phyloP scores from a whole-genome alignment of 2,888 invertebrate genomes.

The Phorcus lineatus region DNA sequence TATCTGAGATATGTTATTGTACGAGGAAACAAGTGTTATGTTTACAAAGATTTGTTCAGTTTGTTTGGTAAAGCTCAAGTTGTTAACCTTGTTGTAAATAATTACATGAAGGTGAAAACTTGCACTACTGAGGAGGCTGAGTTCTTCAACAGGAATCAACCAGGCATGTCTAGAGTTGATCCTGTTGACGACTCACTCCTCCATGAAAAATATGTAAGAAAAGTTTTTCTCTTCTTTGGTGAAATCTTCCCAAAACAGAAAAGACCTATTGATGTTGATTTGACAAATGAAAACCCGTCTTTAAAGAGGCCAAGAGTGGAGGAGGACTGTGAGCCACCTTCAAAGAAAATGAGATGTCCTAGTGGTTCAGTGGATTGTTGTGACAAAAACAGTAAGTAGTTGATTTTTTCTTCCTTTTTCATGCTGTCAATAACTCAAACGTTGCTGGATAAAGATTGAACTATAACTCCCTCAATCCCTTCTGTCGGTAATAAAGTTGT shows the following conservation, averaged over 20 bases:
- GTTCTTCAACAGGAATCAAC: neutral
- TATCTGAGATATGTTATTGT: neutral
- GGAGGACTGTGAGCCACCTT: neutral
- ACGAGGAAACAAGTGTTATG: neutral
- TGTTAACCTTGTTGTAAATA: neutral
- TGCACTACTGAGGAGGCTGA: neutral
- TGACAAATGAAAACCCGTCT: neutral
- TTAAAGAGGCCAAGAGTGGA: neutral
- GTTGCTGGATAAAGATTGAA: too few species aligned
- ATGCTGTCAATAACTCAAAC: too few species aligned
- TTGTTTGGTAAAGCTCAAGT: neutral
- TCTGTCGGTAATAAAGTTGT: too few species aligned
- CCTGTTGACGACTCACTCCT: neutral
- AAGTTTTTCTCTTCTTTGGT: neutral
- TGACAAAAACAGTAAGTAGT: too few species aligned
- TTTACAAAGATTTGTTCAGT: neutral
- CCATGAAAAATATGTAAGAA: neutral
- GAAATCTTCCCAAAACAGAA: neutral
- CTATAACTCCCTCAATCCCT: too few species aligned
- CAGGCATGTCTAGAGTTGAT: neutral
- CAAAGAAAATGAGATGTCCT: neutral
- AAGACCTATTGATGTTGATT: neutral
- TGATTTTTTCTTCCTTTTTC: too few species aligned
- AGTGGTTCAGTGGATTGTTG: too few species aligned
- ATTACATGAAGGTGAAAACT: neutral